Evolutionary conservation across 2,888 invertebrate species (phyloP).

Genomic region (Pseudoips prasinana): DNA sequence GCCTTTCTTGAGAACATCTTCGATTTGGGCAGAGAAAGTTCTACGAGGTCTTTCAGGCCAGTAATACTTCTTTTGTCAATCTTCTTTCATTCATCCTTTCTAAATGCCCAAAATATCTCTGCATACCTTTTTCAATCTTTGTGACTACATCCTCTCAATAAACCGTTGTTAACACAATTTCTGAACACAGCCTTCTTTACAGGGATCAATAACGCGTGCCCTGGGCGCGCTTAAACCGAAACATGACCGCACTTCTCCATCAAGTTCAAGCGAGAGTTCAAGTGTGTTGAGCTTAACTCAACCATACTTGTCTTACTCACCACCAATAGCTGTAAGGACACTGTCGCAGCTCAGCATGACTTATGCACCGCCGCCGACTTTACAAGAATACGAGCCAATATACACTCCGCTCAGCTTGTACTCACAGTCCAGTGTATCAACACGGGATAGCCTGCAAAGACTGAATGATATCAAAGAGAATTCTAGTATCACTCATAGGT

Average conservation of each 20-base stretch:
- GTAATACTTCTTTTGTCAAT: too few species aligned
- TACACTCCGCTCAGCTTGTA: conserved; percentile 73
- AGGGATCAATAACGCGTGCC: conserved; percentile 89
- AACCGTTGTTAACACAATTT: too few species aligned
- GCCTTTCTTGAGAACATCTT: too few species aligned
- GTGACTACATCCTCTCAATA: too few species aligned
- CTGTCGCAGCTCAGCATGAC: conserved; percentile 82
- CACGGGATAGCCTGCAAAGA: conserved; percentile 70
- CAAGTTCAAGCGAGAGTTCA: conserved; percentile 85
- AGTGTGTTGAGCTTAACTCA: conserved; percentile 80
- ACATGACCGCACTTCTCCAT: conserved; percentile 84
- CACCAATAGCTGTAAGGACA: conserved; percentile 79
- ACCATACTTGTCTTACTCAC: conserved; percentile 74
- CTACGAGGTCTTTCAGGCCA: too few species aligned
- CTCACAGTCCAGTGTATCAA: conserved; percentile 73
- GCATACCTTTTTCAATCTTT: too few species aligned
- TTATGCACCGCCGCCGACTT: conserved; percentile 82
- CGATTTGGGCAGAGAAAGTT: too few species aligned
- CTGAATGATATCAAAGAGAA: conserved; percentile 73
- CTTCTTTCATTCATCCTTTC: too few species aligned
- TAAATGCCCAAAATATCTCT: too few species aligned
- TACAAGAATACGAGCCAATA: conserved; percentile 77
- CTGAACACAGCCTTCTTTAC: conserved; percentile 30
- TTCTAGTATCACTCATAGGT: conserved; percentile 69
- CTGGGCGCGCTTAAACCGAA: conserved; percentile 85